Evolutionary conservation across 2,797 vertebrate species (phyloP).

Genomic region (Huso huso): DNA sequence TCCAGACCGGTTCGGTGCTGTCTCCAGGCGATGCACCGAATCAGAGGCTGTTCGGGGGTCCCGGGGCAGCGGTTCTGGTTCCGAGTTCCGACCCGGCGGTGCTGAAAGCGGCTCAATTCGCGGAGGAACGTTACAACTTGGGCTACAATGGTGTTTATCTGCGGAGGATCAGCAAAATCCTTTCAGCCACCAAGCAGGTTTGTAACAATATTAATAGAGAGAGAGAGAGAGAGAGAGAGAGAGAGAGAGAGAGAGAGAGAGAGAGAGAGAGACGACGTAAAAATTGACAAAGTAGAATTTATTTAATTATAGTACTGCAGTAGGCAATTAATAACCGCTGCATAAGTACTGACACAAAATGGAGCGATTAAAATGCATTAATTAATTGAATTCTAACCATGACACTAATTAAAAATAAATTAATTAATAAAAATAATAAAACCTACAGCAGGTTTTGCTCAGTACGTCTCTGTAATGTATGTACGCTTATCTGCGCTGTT

Average conservation of each 20-base stretch:
- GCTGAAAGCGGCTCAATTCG: slow-evolving; percentile 57
- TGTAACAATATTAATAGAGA: no score
- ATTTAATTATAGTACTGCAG: no score
- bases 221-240: neutral
- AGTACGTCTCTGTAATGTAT: no score
- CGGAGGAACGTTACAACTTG: slow-evolving; percentile 64
- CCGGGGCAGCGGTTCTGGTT: slow-evolving; percentile 44
- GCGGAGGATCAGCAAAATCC: slow-evolving; percentile 54
- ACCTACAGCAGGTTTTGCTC: no score
- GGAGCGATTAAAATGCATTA: no score
- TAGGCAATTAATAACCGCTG: no score
- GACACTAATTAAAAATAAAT: no score
- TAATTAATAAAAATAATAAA: no score
- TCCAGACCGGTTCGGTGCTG: slow-evolving; percentile 24
- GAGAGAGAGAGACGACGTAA: neutral
- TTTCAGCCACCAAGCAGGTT: slow-evolving; percentile 65
- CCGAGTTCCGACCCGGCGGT: slow-evolving; percentile 49
- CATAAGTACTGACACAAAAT: no score
- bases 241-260: neutral
- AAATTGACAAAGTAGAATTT: no score
- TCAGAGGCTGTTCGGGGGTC: slow-evolving; percentile 43
- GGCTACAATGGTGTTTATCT: slow-evolving; percentile 63
- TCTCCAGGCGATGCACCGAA: slow-evolving; percentile 39
- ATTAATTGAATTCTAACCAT: no score
- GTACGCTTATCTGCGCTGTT: no score